phyloP scores from a whole-genome alignment of 2,113 vertebrate genomes.

The Tetrao urogallus region DNA sequence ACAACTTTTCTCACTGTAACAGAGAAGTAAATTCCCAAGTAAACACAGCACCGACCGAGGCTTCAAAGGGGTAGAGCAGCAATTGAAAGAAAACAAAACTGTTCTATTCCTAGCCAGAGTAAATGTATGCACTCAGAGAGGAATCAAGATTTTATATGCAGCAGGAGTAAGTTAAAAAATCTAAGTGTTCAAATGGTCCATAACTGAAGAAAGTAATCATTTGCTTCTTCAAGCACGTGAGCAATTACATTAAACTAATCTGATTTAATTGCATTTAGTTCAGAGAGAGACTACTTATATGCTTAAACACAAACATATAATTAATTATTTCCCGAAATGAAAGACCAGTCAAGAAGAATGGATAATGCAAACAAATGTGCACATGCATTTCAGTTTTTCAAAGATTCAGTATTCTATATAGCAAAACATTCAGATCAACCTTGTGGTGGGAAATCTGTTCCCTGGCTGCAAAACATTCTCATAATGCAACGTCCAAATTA shows the following conservation, averaged over 20 bases:
- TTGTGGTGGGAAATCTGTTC: constrained; percentile 10
- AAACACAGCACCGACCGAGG: background rate
- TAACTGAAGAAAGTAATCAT: constrained; percentile 35
- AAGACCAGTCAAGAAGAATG: background rate
- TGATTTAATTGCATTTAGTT: constrained; percentile 47
- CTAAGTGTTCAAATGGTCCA: background rate
- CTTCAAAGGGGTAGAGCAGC: background rate
- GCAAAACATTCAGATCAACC: background rate
- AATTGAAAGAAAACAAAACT: background rate
- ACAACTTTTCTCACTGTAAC: background rate
- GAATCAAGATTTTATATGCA: background rate
- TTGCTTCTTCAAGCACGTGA: constrained; percentile 41
- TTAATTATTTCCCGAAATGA: background rate
- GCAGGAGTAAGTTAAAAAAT: background rate
- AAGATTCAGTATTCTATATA: background rate
- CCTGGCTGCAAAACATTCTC: background rate
- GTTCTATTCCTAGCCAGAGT: background rate
- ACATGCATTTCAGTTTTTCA: background rate
- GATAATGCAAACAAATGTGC: background rate
- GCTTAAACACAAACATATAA: constrained; percentile 12
- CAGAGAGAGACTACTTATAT: background rate
- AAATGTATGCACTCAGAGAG: background rate
- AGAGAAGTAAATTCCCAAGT: background rate
- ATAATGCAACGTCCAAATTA: background rate
- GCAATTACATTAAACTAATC: constrained; percentile 55